A percentile compares a stretch with the other conserved stretches of the same genome.
Conservation (phyloP, 2,888 invertebrate species). For the Catocala nupta region DNA sequence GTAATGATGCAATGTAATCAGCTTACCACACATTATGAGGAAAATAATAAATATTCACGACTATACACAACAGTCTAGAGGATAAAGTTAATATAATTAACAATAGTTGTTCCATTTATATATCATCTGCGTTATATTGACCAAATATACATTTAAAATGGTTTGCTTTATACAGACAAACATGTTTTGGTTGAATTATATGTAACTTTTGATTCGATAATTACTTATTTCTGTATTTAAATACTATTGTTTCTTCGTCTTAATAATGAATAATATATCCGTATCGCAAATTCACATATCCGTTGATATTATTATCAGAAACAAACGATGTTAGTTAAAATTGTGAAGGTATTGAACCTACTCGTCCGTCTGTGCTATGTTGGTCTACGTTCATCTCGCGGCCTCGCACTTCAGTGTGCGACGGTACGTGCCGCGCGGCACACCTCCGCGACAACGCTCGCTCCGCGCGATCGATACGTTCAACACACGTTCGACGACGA, state of each 20-base stretch:
- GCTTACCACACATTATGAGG: neutral
- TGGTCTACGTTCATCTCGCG: conserved; percentile 56
- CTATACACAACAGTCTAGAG: neutral
- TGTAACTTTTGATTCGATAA: too few relatives aligned
- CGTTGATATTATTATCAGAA: too few relatives aligned
- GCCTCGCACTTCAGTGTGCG: conserved; percentile 71
- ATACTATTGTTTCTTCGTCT: too few relatives aligned
- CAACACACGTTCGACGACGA: conserved; percentile 51
- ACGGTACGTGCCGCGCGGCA: conserved; percentile 70
- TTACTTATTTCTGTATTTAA: too few relatives aligned
- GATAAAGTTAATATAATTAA: conserved; percentile 5
- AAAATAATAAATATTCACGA: neutral
- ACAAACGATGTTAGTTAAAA: too few relatives aligned
- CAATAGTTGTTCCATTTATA: neutral
- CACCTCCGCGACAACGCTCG: conserved; percentile 54
- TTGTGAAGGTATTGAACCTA: conserved; percentile 17
- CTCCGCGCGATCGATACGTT: conserved; percentile 49
- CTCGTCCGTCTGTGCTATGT: conserved; percentile 47
- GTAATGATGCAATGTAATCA: too few relatives aligned
- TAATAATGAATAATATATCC: too few relatives aligned
- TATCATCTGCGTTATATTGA: neutral
- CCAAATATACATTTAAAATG: neutral
- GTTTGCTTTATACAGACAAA: neutral
- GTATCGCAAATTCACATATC: too few relatives aligned
- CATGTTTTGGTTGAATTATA: neutral